Percentiles rank a stretch among this genome's conserved stretches.
Conservation (phyloP, 1,140 invertebrate species). For the Zelostemma sp. region DNA sequence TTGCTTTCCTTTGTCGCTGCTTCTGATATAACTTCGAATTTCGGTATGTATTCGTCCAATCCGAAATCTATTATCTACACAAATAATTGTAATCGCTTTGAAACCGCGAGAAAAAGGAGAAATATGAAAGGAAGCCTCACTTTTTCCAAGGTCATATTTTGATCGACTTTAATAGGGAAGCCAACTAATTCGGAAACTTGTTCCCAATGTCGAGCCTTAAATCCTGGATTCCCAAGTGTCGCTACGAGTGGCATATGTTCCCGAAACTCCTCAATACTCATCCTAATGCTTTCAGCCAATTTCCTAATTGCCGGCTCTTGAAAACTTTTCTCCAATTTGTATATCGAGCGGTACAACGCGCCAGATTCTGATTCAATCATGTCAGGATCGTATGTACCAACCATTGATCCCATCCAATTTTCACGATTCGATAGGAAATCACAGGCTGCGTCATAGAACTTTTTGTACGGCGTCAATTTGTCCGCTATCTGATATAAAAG, state of each 20-base stretch:
- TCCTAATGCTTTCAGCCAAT: conserved; percentile 76
- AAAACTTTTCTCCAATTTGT: conserved; percentile 92
- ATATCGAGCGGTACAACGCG: conserved; percentile 84
- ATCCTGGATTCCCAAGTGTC: conserved; percentile 93
- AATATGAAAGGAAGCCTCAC: conserved; percentile 31
- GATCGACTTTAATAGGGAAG: conserved; percentile 90
- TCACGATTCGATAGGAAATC: conserved; percentile 89
- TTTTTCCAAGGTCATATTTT: conserved; percentile 85
- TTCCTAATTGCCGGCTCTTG: conserved; percentile 76
- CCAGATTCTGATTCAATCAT: conserved; percentile 87
- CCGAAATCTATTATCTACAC: conserved; percentile 88
- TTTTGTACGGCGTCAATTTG: conserved; percentile 86
- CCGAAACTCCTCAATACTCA: conserved; percentile 90
- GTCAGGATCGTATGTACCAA: conserved; percentile 90
- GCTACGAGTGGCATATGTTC: conserved; percentile 91
- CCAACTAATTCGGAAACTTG: conserved; percentile 95
- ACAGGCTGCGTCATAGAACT: conserved; percentile 88
- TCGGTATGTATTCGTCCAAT: conserved; percentile 88
- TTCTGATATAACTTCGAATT: conserved; percentile 94
- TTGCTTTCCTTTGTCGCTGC: conserved; percentile 96
- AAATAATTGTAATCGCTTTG: conserved; percentile 5
- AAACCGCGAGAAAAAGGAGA: neutral
- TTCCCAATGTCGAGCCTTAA: conserved; percentile 96
- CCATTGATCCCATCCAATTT: conserved; percentile 85
- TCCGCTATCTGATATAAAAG: conserved; percentile 74